Evolutionary conservation across 1,140 invertebrate species (phyloP).

Genomic region (Achroia grisella): DNA sequence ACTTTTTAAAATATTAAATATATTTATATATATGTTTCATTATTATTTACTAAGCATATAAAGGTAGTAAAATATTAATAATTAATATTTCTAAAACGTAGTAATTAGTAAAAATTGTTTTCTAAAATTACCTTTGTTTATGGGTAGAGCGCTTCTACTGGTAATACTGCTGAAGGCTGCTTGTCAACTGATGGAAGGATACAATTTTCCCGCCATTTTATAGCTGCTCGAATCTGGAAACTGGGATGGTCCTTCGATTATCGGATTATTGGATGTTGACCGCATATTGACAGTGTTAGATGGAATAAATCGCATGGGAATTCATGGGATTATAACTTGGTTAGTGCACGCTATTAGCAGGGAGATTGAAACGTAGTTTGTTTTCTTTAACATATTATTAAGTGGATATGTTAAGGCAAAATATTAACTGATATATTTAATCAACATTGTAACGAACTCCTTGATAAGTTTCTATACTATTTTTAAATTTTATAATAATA

Average conservation of each 20-base stretch:
- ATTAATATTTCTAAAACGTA: too few species aligned
- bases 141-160: conserved; percentile 18
- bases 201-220: conserved; percentile 46
- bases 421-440: too few species aligned
- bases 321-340: conserved; percentile 55
- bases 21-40: too few species aligned
- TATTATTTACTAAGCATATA: too few species aligned
- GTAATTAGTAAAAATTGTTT: not conserved
- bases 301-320: conserved; percentile 35
- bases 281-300: conserved; percentile 51
- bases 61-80: too few species aligned
- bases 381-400: too few species aligned
- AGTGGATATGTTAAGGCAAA: too few species aligned
- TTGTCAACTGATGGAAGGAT: conserved; percentile 46
- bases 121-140: conserved; percentile 22
- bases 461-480: too few species aligned
- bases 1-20: too few species aligned
- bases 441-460: too few species aligned
- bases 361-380: too few species aligned
- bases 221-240: conserved; percentile 31
- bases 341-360: conserved; percentile 47
- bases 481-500: too few species aligned
- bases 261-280: conserved; percentile 58
- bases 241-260: conserved; percentile 44
- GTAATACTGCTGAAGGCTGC: conserved; percentile 29